Evolutionary conservation across 2,888 invertebrate species (phyloP).

Genomic region (Drosophila stalkeri): DNA sequence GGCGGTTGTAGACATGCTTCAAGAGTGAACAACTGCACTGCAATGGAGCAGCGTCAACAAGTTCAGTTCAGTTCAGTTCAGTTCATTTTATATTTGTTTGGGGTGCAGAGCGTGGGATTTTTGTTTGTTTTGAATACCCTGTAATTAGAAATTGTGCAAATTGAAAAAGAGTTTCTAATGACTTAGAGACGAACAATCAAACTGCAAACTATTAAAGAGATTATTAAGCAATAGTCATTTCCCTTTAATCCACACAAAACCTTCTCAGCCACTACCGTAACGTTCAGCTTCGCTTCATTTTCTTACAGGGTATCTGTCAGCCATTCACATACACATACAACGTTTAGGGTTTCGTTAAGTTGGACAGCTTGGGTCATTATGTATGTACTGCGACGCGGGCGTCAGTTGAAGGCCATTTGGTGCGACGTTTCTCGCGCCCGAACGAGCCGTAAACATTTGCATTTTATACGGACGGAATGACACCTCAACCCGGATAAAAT

Average conservation of each 20-base stretch:
- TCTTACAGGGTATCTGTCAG: neutral
- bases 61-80: constrained; percentile 6
- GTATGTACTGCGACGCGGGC: constrained; percentile 24
- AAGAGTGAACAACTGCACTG: neutral
- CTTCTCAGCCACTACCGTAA: too few relatives aligned
- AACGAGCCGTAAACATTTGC: constrained; percentile 68
- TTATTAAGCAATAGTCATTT: neutral
- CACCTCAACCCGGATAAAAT: neutral
- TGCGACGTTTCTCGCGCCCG: constrained; percentile 56
- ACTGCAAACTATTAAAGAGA: too few relatives aligned
- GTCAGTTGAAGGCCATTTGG: constrained; percentile 55
- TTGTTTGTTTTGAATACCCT: constrained; percentile 12
- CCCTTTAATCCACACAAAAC: neutral
- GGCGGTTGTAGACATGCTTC: neutral
- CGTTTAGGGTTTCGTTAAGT: neutral
- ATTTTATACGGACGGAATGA: constrained; percentile 42
- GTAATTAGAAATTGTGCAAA: neutral
- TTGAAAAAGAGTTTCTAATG: neutral
- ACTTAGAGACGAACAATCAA: neutral
- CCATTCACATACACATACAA: neutral
- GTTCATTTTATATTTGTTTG: neutral
- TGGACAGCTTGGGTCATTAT: constrained; percentile 21
- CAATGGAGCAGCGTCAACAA: constrained; percentile 33
- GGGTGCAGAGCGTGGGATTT: neutral
- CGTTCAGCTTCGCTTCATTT: too few relatives aligned